A percentile compares a stretch with the other conserved stretches of the same genome.
Evolutionary conservation across 2,888 invertebrate species (phyloP).

Genomic region (Thalpophila matura): DNA sequence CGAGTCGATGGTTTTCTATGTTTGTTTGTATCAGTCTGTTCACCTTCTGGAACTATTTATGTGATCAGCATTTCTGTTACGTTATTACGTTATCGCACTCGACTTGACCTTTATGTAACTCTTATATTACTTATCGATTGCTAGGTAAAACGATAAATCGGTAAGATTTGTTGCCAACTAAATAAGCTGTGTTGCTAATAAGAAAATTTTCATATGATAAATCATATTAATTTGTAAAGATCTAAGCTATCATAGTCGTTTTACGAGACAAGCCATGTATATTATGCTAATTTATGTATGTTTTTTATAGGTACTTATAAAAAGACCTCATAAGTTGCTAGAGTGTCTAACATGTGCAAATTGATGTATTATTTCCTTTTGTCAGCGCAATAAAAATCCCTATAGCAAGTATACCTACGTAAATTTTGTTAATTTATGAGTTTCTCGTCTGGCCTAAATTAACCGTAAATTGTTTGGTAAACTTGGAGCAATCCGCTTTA

Average conservation of each 20-base stretch:
- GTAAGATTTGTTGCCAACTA: conserved; percentile 2
- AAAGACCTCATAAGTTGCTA: too few relatives aligned
- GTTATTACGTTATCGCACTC: conserved; percentile 26
- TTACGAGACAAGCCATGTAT: background rate
- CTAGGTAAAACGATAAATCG: conserved; percentile 44
- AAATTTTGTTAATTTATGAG: too few relatives aligned
- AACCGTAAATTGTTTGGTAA: too few relatives aligned
- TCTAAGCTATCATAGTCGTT: background rate
- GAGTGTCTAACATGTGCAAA: too few relatives aligned
- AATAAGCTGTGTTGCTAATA: conserved; percentile 6
- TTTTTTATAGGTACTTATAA: too few relatives aligned
- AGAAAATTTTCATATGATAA: conserved; percentile 9
- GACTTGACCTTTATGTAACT: conserved; percentile 66
- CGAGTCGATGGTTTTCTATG: too few relatives aligned
- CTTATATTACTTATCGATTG: conserved; percentile 60
- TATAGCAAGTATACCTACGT: too few relatives aligned
- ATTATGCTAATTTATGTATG: background rate
- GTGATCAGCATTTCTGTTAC: conserved; percentile 6
- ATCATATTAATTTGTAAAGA: background rate
- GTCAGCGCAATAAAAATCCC: too few relatives aligned
- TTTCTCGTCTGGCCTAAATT: too few relatives aligned
- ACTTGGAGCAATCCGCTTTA: too few relatives aligned
- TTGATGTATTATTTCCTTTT: too few relatives aligned
- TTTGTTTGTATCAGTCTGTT: too few relatives aligned
- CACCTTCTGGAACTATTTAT: conserved; percentile 13